These are phyloP conservation scores for Cheilosia vulpina DNA, from an alignment of 2,888 invertebrate species.

Conservation along the genomic window DNA sequence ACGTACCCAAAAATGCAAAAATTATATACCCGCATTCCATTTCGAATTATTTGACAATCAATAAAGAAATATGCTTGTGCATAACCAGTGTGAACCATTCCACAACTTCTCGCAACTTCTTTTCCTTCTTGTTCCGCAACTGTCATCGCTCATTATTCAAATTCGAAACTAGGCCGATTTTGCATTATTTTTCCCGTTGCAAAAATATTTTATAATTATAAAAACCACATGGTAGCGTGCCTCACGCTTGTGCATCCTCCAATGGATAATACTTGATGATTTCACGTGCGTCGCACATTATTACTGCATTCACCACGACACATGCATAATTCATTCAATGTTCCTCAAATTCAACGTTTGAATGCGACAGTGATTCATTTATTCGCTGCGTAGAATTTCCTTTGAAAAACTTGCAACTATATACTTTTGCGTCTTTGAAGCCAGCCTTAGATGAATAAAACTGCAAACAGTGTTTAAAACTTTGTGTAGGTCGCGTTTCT, in stretches of 20 bases:
- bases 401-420: background rate
- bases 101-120: too few relatives aligned
- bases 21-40: too few relatives aligned
- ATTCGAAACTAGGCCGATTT: too few relatives aligned
- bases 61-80: too few relatives aligned
- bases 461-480: background rate
- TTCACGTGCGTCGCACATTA: background rate
- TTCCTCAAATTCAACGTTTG: constrained; percentile 15
- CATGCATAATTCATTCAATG: constrained; percentile 26
- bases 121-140: too few relatives aligned
- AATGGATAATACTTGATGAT: background rate
- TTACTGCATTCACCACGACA: background rate
- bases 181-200: background rate
- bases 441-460: constrained; percentile 2
- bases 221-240: background rate
- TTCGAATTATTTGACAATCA: too few relatives aligned
- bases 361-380: constrained; percentile 14
- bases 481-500: background rate
- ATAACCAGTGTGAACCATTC: too few relatives aligned
- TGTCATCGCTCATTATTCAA: too few relatives aligned
- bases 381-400: constrained; percentile 8
- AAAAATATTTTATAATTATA: background rate
- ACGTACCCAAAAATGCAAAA: too few relatives aligned
- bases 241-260: background rate
- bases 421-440: background rate